Conservation (phyloP, 2,113 vertebrate genomes). For the Chunga burmeisteri region DNA sequence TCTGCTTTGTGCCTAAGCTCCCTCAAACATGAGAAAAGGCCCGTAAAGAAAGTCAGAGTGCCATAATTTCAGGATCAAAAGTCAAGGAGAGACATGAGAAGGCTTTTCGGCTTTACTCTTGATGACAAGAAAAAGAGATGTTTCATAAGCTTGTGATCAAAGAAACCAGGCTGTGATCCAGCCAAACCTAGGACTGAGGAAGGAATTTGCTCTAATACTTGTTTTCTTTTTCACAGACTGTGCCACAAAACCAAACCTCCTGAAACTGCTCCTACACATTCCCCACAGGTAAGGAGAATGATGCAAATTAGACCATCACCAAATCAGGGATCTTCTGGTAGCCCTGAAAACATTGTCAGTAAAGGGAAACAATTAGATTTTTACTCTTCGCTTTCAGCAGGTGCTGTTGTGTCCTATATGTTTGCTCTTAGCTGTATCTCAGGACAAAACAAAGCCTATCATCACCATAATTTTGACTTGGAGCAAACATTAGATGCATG, state of each 20-base stretch:
- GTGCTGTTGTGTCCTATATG: not conserved
- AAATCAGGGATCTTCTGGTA: not conserved
- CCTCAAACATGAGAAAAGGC: not conserved
- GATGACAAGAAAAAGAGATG: not conserved
- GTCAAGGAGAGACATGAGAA: not conserved
- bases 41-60: not conserved
- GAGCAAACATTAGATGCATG: not conserved
- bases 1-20: not conserved
- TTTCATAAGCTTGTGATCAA: not conserved
- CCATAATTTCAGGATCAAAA: not conserved
- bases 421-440: not conserved
- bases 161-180: not conserved
- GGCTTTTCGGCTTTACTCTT: not conserved
- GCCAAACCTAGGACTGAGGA: not conserved
- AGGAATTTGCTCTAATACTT: not conserved
- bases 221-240: not conserved
- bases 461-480: not conserved
- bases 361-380: not conserved
- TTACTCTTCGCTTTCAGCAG: not conserved
- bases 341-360: not conserved
- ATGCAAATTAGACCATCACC: not conserved
- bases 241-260: not conserved
- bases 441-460: not conserved
- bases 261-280: not conserved
- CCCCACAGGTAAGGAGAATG: conserved; percentile 36